These are phyloP conservation scores for Drosophila arizonae DNA, from an alignment of 1,140 invertebrate genomes.

Conservation along the genomic window DNA sequence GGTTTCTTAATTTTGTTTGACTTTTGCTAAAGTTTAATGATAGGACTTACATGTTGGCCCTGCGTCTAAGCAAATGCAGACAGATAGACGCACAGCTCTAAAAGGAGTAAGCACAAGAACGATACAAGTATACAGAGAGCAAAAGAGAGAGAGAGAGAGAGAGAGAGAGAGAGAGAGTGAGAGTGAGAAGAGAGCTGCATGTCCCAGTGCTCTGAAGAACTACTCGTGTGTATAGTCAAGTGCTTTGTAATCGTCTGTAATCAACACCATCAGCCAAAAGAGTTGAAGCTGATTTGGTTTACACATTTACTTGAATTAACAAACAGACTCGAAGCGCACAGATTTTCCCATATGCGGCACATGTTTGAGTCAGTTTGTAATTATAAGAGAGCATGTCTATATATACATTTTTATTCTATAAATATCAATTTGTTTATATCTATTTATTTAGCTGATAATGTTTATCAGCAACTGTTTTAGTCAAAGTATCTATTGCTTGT, in stretches of 20 bases:
- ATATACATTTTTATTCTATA: background rate
- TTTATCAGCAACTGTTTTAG: background rate
- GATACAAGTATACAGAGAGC: slow-evolving; percentile 3
- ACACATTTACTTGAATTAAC: slow-evolving; percentile 10
- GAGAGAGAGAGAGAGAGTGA: background rate
- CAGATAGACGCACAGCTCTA: slow-evolving; percentile 1
- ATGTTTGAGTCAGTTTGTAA: background rate
- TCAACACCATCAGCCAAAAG: slow-evolving; percentile 57
- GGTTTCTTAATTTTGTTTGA: slow-evolving; percentile 77
- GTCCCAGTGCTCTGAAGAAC: slow-evolving; percentile 30
- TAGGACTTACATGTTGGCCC: slow-evolving; percentile 54
- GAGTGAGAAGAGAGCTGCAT: background rate
- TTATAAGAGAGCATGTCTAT: background rate
- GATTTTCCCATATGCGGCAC: background rate
- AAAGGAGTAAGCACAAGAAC: slow-evolving; percentile 1
- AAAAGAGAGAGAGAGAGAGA: slow-evolving; percentile 14
- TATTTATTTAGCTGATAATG: background rate
- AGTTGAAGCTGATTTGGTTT: slow-evolving; percentile 28
- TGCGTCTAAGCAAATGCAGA: slow-evolving; percentile 52
- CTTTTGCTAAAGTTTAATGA: slow-evolving; percentile 76
- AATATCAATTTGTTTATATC: background rate
- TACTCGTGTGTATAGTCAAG: slow-evolving; percentile 41
- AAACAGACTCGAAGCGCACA: background rate
- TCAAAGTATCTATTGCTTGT: background rate
- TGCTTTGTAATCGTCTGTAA: slow-evolving; percentile 72